Base-by-base conservation (phyloP, 1,140 invertebrate species). In the Popillia japonica region DNA sequence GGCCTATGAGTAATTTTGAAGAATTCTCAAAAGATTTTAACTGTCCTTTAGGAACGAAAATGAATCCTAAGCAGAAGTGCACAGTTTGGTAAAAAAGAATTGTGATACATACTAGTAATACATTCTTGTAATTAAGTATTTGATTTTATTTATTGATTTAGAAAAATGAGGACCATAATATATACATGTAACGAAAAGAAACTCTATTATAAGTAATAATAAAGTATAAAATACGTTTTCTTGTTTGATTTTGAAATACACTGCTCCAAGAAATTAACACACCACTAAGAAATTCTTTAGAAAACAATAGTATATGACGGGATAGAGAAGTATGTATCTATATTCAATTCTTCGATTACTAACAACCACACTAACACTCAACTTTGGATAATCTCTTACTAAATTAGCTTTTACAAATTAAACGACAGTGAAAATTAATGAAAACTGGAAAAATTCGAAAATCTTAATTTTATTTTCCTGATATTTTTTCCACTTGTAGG, bases 1-100 rank as follows among this genome's bases (percentile, higher is more conserved):
- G 96, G 1, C 94, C 96, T 0, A 86, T 98, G n/a, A 94, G 95
- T 40, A 98, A 98, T 86, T 93, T 95, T 88, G 89, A 92, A 68
- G 94, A 97, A 78, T 99, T 98, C 87, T 89, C 95, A 0, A 86
- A 90, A 77, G 95, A 97, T 86, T 98, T 96, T 87, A 92, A 93
- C 40, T 99, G 97, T 87, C 92, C 93, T 0, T 77, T 88, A 0
- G 92, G 92, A 3, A 92, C 93, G 0, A 90, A 89, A n/a, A 97
- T 98, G 95, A 98, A 98, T 87, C 96, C 96, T 14, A 59, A 76
- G 34, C 41, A 84, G 14, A 84, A 84, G 78, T 84, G 83, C 81
- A 34, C 72, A 76, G 77, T 85, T 78, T 85, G 83, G 82, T 85
- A 81, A 79, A 81, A n/a, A 55, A 8, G 22, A 27, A 27, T 68